Base-by-base conservation (phyloP, 1,140 invertebrate genomes). In the Trichogramma pretiosum region DNA sequence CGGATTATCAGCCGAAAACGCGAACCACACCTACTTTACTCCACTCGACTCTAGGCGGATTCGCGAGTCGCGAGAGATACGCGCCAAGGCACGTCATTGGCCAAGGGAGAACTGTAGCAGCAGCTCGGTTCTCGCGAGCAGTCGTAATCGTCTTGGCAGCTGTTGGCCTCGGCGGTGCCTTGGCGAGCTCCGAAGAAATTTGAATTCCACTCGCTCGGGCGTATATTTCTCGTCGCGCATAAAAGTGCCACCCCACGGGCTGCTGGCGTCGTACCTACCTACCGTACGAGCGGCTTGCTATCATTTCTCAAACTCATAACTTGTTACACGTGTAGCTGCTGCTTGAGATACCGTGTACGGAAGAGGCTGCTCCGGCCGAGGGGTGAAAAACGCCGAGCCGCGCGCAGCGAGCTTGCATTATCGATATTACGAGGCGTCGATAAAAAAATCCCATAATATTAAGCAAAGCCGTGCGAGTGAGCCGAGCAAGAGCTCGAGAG, bases 371-470 rank as follows among this genome's bases (percentile, higher is more conserved):
- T 32, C 10, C 17, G 36, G 14, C 45, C 18, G 30, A 21, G 28
- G 23, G 14, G 41, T n/a, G n/a, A n/a, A n/a, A n/a, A n/a, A n/a
- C n/a, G n/a, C n/a, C n/a, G n/a, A n/a, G 44, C 38, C 42, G 39
- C 42, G 28, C 40, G 50, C 53, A n/a, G 53, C 56, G 46, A 49
- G 55, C 61, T 66, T 66, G 62, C 67, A 68, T 70, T 70, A 70
- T 70, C 66, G 65, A 70, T 70, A 68, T 70, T 68, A 68, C 66
- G 65, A 67, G 62, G 59, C 63, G 65, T 62, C 65, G 67, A 70
- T 70, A 70, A 70, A 70, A 48, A 67, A 70, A 67, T 67, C 63
- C 62, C 66, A 70, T 70, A 68, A 70, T 68, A 70, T 70, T 68
- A 68, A 65, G 61, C 63, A 68, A 68, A 61, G 56, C 56, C 61